Base-by-base conservation (phyloP, 2,888 invertebrate genomes). In the Metallyticus violacea region DNA sequence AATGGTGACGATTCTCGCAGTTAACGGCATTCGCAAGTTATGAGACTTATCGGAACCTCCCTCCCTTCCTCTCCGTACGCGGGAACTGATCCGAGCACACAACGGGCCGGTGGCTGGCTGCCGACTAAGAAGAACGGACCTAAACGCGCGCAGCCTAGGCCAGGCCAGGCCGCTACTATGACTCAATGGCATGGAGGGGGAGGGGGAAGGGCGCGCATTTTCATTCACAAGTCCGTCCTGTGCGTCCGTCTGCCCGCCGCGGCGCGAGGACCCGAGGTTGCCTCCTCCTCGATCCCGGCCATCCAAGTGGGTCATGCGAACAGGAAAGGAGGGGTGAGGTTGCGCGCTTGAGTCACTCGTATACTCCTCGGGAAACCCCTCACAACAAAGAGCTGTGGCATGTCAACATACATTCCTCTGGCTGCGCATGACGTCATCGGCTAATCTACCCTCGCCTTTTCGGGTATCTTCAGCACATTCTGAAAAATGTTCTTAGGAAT, bases 361-460 rank as follows among this genome's bases (percentile, higher is more conserved):
- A n/a, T n/a, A n/a, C n/a, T 81, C 78, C 80, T 80, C 87, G 76
- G 85, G 30, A 81, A 82, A 85, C 85, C 81, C 85, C 85, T 81
- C 84, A 85, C 85, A 80, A 86, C 86, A 87, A 86, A 77, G 79
- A 78, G 81, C 85, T 77, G 62, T 85, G 85, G 81, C 79, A 86
- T 87, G 83, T 85, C 82, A 85, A 85, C 85, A 62, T 62, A 22
- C 22, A 22, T 15, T 15, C 40, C 40, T 40, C 15, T 22, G 15
- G 40, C n/a, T n/a, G n/a, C n/a, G n/a, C n/a, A n/a, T n/a, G n/a
- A n/a, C 40, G 40, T 62, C 40, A 4, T 62, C 40, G 40, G 40
- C 40, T 62, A 15, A 9, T 22, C 40, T 22, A 62, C 9, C 9
- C 40, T n/a, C n/a, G n/a, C n/a, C n/a, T n/a, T n/a, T n/a, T n/a